Conservation (phyloP, 64 coral and sea anemone genomes). For the Montipora cactus region DNA sequence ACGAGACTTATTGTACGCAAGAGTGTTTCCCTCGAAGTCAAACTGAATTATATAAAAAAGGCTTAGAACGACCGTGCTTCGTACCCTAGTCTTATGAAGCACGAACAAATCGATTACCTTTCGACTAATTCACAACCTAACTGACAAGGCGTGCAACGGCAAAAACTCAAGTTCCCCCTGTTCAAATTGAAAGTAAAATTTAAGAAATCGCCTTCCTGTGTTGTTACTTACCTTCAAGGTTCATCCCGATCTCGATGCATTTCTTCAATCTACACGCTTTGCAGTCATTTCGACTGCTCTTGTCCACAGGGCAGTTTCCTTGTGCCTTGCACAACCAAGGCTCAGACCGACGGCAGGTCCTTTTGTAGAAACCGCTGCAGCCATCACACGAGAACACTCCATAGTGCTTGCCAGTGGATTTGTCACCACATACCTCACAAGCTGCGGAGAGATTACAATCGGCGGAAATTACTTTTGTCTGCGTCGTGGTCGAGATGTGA, state of each 20-base stretch:
- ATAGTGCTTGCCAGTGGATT: slow-evolving; percentile 96
- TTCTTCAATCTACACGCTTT: slow-evolving; percentile 92
- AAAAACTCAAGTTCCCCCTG: no score
- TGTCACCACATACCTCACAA: slow-evolving; percentile 92
- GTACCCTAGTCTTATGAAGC: no score
- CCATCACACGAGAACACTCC: slow-evolving; percentile 95
- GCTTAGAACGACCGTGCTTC: no score
- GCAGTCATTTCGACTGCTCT: slow-evolving; percentile 90
- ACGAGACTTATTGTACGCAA: no score
- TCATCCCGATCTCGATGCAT: slow-evolving; percentile 91
- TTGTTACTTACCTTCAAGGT: slow-evolving; percentile 78
- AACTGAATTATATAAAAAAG: no score
- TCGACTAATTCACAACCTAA: no score
- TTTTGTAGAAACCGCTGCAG: slow-evolving; percentile 96
- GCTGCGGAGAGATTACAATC: slow-evolving; percentile 51
- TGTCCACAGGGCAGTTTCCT: slow-evolving; percentile 82
- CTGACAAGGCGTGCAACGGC: no score
- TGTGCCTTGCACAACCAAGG: slow-evolving; percentile 89
- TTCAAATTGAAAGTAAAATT: no score
- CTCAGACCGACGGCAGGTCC: slow-evolving; percentile 81
- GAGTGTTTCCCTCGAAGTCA: no score
- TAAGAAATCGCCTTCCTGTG: no score
- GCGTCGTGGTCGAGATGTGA: not conserved
- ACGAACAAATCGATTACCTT: no score
- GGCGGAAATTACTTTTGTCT: not conserved